Evolutionary conservation across 2,797 vertebrate genomes (phyloP).

Genomic region (Syncerus caffer): DNA sequence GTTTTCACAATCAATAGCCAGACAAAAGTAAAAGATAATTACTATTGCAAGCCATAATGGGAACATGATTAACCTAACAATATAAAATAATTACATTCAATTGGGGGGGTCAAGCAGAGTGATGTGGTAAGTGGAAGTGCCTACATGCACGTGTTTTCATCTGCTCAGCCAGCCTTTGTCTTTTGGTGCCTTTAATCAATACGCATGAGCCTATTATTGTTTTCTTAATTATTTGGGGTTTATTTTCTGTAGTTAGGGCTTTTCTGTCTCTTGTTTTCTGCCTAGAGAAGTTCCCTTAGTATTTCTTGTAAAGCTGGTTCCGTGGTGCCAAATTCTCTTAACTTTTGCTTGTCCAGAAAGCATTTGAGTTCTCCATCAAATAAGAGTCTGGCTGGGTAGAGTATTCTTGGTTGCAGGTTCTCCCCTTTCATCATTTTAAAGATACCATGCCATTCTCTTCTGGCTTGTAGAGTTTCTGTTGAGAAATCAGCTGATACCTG

Average conservation of each 20-base stretch:
- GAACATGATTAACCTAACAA: background rate
- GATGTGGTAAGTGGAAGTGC: background rate
- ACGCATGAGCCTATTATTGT: background rate
- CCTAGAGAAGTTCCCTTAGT: background rate
- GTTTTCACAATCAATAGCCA: background rate
- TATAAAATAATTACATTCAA: background rate
- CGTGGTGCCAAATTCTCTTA: background rate
- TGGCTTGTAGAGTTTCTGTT: background rate
- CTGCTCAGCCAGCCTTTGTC: background rate
- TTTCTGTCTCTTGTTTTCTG: background rate
- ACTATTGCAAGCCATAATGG: background rate
- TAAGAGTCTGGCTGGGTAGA: background rate
- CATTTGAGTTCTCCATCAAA: background rate
- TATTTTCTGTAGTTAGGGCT: background rate
- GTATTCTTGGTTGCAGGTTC: background rate
- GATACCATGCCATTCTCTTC: fast-evolving
- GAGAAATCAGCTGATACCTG: background rate
- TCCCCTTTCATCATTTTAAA: background rate
- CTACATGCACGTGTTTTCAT: background rate
- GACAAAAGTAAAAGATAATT: background rate
- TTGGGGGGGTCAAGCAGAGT: fast-evolving
- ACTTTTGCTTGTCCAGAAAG: background rate
- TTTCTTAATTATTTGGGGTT: background rate
- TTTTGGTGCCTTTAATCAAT: background rate
- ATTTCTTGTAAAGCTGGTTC: background rate